Percentiles rank a stretch among this genome's conserved stretches.
These are phyloP conservation scores for Melanostoma scalare DNA, from an alignment of 2,888 invertebrate species.

Conservation along the genomic window DNA sequence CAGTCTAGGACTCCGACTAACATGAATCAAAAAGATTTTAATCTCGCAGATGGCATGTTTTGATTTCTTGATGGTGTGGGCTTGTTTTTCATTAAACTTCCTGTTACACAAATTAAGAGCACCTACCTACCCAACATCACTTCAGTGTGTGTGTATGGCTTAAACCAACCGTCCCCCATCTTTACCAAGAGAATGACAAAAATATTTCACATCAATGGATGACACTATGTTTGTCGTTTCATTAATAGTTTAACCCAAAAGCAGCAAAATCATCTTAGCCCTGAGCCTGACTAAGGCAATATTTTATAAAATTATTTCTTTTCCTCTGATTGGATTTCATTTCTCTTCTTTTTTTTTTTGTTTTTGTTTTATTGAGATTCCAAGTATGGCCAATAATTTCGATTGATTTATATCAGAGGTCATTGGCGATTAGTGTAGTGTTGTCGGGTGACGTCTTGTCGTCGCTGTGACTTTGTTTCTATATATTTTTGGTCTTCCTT, in stretches of 20 bases:
- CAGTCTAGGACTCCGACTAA: constrained; percentile 23
- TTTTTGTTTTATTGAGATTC: constrained; percentile 74
- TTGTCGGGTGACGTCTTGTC: constrained; percentile 54
- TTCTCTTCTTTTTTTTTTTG: constrained; percentile 2
- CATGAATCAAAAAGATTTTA: constrained; percentile 53
- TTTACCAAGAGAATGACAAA: no score
- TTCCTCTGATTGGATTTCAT: constrained; percentile 68
- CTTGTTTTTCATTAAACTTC: constrained; percentile 46
- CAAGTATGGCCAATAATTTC: constrained; percentile 78
- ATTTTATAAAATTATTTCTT: constrained; percentile 71
- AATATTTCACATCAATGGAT: no score
- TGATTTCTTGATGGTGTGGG: constrained; percentile 45
- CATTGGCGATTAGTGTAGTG: constrained; percentile 67
- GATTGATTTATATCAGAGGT: constrained; percentile 77
- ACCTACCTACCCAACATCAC: no score
- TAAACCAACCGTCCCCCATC: no score
- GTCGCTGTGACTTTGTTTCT: constrained; percentile 54
- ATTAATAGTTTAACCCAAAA: background rate
- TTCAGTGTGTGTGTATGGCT: no score
- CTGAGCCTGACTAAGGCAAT: constrained; percentile 47
- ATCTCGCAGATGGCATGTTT: constrained; percentile 31
- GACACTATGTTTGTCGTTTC: no score
- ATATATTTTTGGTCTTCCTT: constrained; percentile 18
- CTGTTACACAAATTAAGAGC: background rate
- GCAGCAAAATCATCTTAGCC: constrained; percentile 48